Evolutionary conservation across 2,113 vertebrate genomes (phyloP), one percentile per base, ranked within the genome.

Genomic region (Nannobrachium achirus): DNA sequence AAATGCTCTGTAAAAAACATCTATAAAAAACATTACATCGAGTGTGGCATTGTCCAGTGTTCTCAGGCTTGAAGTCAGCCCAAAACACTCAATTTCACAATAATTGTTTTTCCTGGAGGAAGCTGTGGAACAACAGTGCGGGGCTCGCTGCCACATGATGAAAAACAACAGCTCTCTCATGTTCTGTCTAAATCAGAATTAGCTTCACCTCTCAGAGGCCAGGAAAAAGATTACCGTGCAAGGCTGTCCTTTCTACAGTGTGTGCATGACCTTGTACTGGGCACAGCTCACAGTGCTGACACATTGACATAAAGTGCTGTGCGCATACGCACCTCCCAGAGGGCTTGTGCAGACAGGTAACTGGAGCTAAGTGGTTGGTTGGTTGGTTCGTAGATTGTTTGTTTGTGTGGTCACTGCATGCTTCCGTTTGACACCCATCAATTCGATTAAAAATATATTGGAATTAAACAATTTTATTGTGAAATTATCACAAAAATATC

Each of bases 271-370:
- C 86, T 89, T 81, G 79, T 45, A 56, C 25, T 64, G 75, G 80
- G 81, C 76, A 55, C 58, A 4, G 76, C 86, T 84, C n/a, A 25
- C 68, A 76, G 87, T 76, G 0, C 78, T 79, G 83, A 86, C 80
- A 71, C 69, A 40, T 56, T 57, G 76, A 83, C 67, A 81, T 80
- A 78, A 68, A 11, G 56, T 78, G 79, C 44, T 49, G 60, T 79
- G 79, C 75, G 75, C 78, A 80, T 82, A 64, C 57, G 81, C 80
- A 73, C 68, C 61, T 78, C 73, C 73, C 82, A 13, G 1, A 10
- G 46, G 81, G 74, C 76, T 7, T 0, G n/a, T 75, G 70, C 49
- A 56, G 84, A 78, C 85, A 86, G 83, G 79, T 85, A 75, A 69
- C 70, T 49, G 25, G 19, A 72, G 60, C 71, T 25, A 42, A 53